Conservation (phyloP, 1,140 invertebrate species). For the Drosophila serrata region DNA sequence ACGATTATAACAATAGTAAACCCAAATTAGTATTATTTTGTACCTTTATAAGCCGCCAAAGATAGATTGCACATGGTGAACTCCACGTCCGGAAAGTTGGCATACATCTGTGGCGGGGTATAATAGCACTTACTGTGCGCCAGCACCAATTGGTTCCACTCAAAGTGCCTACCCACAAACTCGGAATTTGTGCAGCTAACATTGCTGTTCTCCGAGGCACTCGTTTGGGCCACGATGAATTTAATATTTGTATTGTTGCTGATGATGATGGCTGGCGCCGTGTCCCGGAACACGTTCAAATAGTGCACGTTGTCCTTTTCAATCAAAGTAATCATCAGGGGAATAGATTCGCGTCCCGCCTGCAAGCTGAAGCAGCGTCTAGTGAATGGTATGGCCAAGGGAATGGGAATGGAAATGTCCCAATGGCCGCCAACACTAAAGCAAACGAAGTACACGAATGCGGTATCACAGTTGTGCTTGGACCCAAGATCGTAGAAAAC, state of each 20-base stretch:
- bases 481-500: slow-evolving; percentile 68
- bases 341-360: slow-evolving; percentile 62
- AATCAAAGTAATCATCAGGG: slow-evolving; percentile 68
- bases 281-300: slow-evolving; percentile 73
- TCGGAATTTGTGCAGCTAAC: slow-evolving; percentile 71
- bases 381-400: slow-evolving; percentile 65
- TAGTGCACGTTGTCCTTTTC: slow-evolving; percentile 76
- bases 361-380: slow-evolving; percentile 79
- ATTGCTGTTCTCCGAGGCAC: slow-evolving; percentile 75
- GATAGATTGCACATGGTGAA: slow-evolving; percentile 77
- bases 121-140: slow-evolving; percentile 75
- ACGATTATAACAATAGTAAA: background rate
- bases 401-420: slow-evolving; percentile 76
- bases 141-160: slow-evolving; percentile 74
- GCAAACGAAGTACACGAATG: slow-evolving; percentile 75
- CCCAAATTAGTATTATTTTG: background rate
- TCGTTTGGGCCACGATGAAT: slow-evolving; percentile 80
- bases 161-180: slow-evolving; percentile 72
- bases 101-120: slow-evolving; percentile 79
- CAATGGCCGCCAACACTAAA: slow-evolving; percentile 41
- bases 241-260: slow-evolving; percentile 74
- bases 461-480: slow-evolving; percentile 69
- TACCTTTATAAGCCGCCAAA: slow-evolving; percentile 64
- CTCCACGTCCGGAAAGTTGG: slow-evolving; percentile 80
- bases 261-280: slow-evolving; percentile 64